Evolutionary conservation across 2,113 vertebrate species (phyloP).

Genomic region (Gasterosteus nipponicus): DNA sequence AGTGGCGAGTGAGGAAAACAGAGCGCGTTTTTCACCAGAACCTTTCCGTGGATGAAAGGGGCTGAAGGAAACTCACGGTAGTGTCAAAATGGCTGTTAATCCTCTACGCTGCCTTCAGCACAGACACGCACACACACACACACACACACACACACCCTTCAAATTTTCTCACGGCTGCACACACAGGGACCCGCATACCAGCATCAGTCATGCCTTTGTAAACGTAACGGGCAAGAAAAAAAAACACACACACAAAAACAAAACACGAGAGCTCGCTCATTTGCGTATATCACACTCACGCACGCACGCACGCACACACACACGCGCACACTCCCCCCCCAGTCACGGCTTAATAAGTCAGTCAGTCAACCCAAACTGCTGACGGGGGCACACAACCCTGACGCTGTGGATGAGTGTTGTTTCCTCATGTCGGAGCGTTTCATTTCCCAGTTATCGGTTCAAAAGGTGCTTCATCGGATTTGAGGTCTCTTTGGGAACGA

Average conservation of each 20-base stretch:
- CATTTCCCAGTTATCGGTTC: constrained; percentile 17
- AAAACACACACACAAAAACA: too few relatives aligned
- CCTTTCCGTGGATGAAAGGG: constrained; percentile 43
- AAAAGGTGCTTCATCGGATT: constrained; percentile 20
- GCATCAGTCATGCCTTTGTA: constrained; percentile 69
- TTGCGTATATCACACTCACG: constrained; percentile 9
- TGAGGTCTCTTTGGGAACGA: constrained; percentile 11
- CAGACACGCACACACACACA: not conserved
- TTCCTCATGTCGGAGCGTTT: constrained; percentile 25
- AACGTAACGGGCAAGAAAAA: constrained; percentile 52
- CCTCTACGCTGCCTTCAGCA: constrained; percentile 7
- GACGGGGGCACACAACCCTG: constrained; percentile 45
- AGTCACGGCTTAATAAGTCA: constrained; percentile 66
- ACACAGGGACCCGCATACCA: constrained; percentile 68
- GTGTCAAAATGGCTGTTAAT: constrained; percentile 43
- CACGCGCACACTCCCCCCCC: constrained; percentile 54
- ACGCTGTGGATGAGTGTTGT: constrained; percentile 37
- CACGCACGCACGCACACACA: constrained; percentile 13
- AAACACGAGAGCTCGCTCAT: constrained; percentile 6
- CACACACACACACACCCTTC: constrained; percentile 49
- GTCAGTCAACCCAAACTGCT: constrained; percentile 67
- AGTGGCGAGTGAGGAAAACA: not conserved
- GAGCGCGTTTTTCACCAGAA: constrained; percentile 16
- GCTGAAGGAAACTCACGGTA: constrained; percentile 38
- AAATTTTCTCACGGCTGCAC: constrained; percentile 68